These are phyloP conservation scores for Latrodectus hesperus DNA, from an alignment of 2,888 invertebrate species.

Conservation along the genomic window DNA sequence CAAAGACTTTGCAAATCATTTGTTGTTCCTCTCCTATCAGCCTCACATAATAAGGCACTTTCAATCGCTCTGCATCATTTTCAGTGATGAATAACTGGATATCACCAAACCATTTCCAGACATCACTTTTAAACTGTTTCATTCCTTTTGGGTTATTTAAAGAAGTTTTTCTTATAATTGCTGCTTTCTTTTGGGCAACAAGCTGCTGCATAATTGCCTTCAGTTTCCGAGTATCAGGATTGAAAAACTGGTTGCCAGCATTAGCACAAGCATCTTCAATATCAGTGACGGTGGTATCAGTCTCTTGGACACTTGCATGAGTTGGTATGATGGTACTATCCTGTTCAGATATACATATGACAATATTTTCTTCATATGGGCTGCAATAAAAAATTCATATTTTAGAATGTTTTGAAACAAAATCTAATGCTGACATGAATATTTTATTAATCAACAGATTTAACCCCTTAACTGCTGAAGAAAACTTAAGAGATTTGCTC, in stretches of 20 bases:
- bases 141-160: conserved; percentile 39
- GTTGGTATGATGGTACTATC: neutral
- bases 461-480: no score
- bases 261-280: conserved; percentile 48
- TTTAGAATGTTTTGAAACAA: no score
- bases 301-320: neutral
- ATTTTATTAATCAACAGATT: no score
- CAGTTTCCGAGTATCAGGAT: conserved; percentile 56
- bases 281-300: conserved; percentile 25
- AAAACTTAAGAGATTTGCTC: no score
- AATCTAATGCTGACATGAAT: no score
- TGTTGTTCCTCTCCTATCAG: conserved; percentile 34
- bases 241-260: conserved; percentile 35
- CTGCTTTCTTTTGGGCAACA: conserved; percentile 45
- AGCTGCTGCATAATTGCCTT: conserved; percentile 59
- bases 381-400: neutral
- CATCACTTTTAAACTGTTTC: conserved; percentile 65
- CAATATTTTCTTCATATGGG: conserved; percentile 35
- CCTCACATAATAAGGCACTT: conserved; percentile 49
- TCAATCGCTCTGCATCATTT: conserved; percentile 42
- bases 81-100: conserved; percentile 41
- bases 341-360: conserved; percentile 48
- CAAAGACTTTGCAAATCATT: conserved; percentile 57
- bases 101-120: conserved; percentile 67
- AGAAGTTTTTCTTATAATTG: conserved; percentile 38